Percentiles rank a stretch among this genome's conserved stretches.
Evolutionary conservation across 1,140 invertebrate species (phyloP).

Genomic region (Drosophila varians): DNA sequence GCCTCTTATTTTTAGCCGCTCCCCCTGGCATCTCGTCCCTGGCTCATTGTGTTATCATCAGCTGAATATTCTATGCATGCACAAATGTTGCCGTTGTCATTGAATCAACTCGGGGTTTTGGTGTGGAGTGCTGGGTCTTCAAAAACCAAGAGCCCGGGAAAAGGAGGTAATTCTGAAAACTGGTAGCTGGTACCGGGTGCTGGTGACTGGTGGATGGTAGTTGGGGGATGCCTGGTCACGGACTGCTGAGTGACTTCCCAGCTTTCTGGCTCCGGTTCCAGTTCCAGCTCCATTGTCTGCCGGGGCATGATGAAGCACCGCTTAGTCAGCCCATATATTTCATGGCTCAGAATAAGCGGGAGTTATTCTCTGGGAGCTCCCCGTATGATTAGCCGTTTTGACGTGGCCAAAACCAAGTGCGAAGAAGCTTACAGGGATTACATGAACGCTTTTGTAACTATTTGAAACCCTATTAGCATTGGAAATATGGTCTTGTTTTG

Average conservation of each 20-base stretch:
- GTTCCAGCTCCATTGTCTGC: conserved; percentile 45
- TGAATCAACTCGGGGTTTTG: conserved; percentile 59
- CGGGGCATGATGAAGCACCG: conserved; percentile 47
- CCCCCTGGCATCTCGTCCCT: neutral
- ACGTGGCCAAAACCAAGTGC: conserved; percentile 24
- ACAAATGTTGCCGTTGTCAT: conserved; percentile 80
- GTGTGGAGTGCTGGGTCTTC: conserved; percentile 26
- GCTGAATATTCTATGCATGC: conserved; percentile 80
- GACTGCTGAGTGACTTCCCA: conserved; percentile 41
- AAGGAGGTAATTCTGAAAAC: conserved; percentile 7
- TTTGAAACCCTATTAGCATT: conserved; percentile 29
- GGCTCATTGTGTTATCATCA: conserved; percentile 77
- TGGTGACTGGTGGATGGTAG: neutral
- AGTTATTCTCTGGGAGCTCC: conserved; percentile 1
- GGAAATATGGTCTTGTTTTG: conserved; percentile 15
- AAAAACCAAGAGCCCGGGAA: conserved; percentile 17
- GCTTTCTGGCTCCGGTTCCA: conserved; percentile 25
- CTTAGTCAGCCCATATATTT: conserved; percentile 47
- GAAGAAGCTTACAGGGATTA: conserved; percentile 28
- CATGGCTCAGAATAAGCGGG: neutral
- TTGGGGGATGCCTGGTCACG: conserved; percentile 19
- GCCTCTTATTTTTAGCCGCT: too few relatives aligned
- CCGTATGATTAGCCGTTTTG: conserved; percentile 47
- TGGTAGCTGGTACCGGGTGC: conserved; percentile 9
- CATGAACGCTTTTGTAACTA: conserved; percentile 31